Conservation (phyloP, 1,140 invertebrate species). For the Thalassaphorura encarpata region DNA sequence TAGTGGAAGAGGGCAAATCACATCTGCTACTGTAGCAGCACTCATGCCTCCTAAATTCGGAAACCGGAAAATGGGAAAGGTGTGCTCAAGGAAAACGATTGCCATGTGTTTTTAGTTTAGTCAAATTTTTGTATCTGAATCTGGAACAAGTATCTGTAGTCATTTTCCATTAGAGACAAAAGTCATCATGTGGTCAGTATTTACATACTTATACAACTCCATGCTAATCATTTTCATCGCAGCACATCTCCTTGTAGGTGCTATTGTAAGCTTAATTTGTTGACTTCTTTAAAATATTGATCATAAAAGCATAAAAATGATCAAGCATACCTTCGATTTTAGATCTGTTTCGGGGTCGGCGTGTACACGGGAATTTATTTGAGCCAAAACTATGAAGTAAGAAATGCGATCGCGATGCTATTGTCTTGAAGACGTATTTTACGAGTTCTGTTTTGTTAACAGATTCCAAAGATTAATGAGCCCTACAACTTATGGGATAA, state of each 20-base stretch:
- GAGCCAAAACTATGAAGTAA: constrained; percentile 71
- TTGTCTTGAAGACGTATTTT: background rate
- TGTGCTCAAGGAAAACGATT: background rate
- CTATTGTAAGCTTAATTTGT: constrained; percentile 34
- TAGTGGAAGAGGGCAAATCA: no score
- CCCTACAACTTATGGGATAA: constrained; percentile 56
- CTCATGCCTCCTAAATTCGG: background rate
- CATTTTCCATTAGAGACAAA: background rate
- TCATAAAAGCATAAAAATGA: background rate
- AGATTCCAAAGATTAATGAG: constrained; percentile 73
- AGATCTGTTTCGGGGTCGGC: constrained; percentile 63
- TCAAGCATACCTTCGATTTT: background rate
- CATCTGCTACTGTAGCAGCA: background rate
- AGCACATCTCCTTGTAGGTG: constrained; percentile 38
- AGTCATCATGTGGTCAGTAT: constrained; percentile 27
- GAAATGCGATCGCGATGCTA: constrained; percentile 13
- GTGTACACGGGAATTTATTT: constrained; percentile 69
- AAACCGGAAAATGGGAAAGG: background rate
- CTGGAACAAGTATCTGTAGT: background rate
- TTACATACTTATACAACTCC: constrained; percentile 36
- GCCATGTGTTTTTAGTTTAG: background rate
- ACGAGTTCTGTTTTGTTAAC: constrained; percentile 35
- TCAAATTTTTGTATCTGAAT: background rate
- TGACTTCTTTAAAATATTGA: background rate
- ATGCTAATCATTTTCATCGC: constrained; percentile 36